Evolutionary conservation across 2,113 vertebrate species (phyloP).

Genomic region (Serinus canaria): DNA sequence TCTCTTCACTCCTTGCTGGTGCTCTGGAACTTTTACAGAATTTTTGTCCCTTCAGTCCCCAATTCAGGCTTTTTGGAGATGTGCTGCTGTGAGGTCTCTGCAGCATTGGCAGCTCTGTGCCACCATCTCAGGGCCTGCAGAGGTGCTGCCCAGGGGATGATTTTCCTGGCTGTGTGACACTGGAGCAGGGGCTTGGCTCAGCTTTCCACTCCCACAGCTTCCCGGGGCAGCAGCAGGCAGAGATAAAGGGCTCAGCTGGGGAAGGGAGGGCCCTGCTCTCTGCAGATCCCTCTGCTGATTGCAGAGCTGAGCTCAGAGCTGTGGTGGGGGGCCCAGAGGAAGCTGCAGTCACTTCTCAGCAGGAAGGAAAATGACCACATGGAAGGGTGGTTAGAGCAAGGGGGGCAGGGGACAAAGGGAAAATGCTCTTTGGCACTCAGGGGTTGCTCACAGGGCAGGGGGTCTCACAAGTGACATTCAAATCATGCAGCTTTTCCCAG

Average conservation of each 20-base stretch:
- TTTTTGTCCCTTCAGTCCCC: neutral
- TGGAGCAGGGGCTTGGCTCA: neutral
- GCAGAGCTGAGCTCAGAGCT: neutral
- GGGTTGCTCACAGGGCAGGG: neutral
- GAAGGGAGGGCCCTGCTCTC: conserved; percentile 54
- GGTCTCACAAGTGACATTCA: neutral
- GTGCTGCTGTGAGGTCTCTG: neutral
- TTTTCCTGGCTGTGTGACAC: neutral
- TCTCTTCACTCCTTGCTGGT: neutral
- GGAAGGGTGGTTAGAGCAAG: conserved; percentile 24
- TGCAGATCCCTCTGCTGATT: neutral
- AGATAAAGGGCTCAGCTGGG: conserved; percentile 58
- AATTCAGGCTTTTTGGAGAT: neutral
- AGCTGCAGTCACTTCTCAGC: conserved; percentile 37
- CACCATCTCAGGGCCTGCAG: neutral
- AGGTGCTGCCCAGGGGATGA: neutral
- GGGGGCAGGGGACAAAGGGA: conserved; percentile 22
- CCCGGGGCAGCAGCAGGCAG: neutral
- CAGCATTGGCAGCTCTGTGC: neutral
- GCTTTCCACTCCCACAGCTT: conserved; percentile 4
- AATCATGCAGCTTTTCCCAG: neutral
- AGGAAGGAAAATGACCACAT: conserved; percentile 77
- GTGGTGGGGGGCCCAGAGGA: conserved; percentile 46
- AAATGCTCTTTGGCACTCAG: neutral
- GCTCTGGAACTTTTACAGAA: neutral